Base-by-base conservation (phyloP, 2,113 vertebrate genomes). In the Bubo blakistoni region DNA sequence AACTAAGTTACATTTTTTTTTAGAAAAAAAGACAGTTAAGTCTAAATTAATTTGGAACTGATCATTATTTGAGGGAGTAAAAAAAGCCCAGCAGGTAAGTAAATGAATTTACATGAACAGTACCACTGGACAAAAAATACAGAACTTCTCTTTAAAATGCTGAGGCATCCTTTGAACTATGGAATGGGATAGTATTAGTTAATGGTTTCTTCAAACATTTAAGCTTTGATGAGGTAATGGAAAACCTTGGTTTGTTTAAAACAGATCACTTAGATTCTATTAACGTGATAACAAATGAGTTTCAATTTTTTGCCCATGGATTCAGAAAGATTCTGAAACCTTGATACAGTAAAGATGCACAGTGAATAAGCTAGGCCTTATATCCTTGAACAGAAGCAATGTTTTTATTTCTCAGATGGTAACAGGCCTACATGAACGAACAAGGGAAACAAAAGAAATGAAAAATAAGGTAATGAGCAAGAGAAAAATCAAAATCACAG, bases 341-440 rank as follows among this genome's bases (percentile, higher is more conserved):
- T 97, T 83, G 90, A 96, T 82, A 96, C 74, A 83, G 74, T 95
- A 92, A 96, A 98, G 94, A 95, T 90, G 84, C 87, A 96, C 80
- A 97, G 88, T 97, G 94, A 97, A 94, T 97, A 87, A 98, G 94
- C 94, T 98, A 96, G 98, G 98, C 99, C 99, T 99, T 99, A 98
- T 99, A 99, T 99, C 99, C 99, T 99, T 99, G 99, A 99, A 98
- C 99, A 99, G 99, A 99, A 99, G 96, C 98, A 97, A 91, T 96
- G 74, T 96, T 94, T 97, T 93, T 96, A 88, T 97, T 97, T 94
- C 93, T 96, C 97, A 97, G 94, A 96, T 91, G 94, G 91, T 92
- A 97, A 94, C 79, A 97, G 97, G 95, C 96, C 97, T 92, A 96
- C 86, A 95, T 91, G 98, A 96, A 97, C 22, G 82, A 98, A 98